These are phyloP conservation scores for Avahi laniger DNA, from an alignment of 2,797 vertebrate species.

Conservation along the genomic window DNA sequence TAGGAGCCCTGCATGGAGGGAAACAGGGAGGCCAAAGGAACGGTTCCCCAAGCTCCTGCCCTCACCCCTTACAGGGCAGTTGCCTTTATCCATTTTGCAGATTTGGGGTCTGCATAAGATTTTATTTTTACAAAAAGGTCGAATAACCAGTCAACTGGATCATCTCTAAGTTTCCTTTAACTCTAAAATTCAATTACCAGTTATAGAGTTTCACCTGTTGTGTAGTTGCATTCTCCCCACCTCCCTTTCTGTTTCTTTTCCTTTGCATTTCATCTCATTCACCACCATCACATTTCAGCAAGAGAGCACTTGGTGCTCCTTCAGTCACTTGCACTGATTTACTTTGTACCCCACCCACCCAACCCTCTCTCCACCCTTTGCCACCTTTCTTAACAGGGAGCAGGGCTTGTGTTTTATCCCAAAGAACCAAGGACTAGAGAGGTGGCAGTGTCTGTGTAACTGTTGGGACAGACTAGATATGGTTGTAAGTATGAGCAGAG, in stretches of 20 bases:
- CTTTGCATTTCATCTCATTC: background rate
- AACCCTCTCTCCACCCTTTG: background rate
- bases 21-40: background rate
- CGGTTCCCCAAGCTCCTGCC: background rate
- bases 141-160: background rate
- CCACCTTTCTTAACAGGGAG: background rate
- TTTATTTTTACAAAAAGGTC: background rate
- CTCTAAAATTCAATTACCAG: background rate
- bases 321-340: background rate
- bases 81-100: background rate
- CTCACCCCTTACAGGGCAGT: background rate
- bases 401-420: background rate
- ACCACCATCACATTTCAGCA: background rate
- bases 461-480: background rate
- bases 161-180: background rate
- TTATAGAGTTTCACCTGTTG: background rate
- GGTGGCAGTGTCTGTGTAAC: background rate
- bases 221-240: background rate
- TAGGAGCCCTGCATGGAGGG: background rate
- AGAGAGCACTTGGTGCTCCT: background rate
- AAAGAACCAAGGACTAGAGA: background rate
- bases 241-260: background rate
- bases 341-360: background rate
- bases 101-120: background rate
- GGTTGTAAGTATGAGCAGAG: background rate